Base-by-base conservation (phyloP, 2,888 invertebrate genomes). In the Caenorhabditis japonica region DNA sequence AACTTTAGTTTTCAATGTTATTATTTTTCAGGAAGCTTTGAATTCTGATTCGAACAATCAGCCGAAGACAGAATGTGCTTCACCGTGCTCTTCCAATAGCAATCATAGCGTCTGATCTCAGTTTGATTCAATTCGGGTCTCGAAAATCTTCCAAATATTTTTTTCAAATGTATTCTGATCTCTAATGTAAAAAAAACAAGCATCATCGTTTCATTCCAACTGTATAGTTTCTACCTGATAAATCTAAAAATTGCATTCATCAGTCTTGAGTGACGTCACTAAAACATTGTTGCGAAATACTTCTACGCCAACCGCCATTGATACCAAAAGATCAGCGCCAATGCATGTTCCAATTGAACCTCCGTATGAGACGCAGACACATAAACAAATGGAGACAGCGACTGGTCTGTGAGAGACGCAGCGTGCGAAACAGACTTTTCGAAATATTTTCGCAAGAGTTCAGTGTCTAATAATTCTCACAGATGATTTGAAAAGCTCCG, bases 271-370 rank as follows among this genome's bases (percentile, higher is more conserved):
- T 30, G 30, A 30, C 30, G 30, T 30, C 30, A 30, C 10, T 7
- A 19, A 19, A 17, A 17, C 5, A 49, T 33, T 30, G 30, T 30
- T 49, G 33, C 49, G 34, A 33, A 34, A 49, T 34, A 49, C 21
- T 21, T 49, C 49, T 17, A 19, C 49, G 49, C 49, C 49, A 49
- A 34, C 19, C 47, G 34, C 44, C 34, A 23, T 33, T n/a, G 56
- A 49, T 47, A 64, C 56, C 64, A 56, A 49, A 64, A 64, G 64
- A 64, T 64, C 64, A 55, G 64, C 64, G 64, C 64, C 64, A 64
- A 30, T 30, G 30, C 30, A 30, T 30, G 30, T 30, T 30, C 30
- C 30, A 30, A 30, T 30, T 30, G 7, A 5, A 10, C 30, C 30
- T 30, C 30, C 30, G 5, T 34, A 15, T 5, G 51, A 51, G 34